Evolutionary conservation across 2,888 invertebrate genomes (phyloP), one percentile per base, ranked within the genome.

Genomic region (Apotomis capreana): DNA sequence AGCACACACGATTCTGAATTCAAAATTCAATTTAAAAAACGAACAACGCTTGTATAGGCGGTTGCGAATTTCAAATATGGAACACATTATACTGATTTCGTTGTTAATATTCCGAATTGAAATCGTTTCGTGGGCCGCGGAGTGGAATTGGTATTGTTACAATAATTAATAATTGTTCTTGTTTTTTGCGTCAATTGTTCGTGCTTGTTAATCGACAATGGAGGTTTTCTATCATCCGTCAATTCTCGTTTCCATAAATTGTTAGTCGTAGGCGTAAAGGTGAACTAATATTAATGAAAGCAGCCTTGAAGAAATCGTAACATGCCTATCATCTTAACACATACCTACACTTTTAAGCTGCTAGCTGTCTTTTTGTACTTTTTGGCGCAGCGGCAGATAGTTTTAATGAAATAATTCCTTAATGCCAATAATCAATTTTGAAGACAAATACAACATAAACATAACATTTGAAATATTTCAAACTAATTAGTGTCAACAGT

Each of bases 1-100:
- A 90, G 89, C 89, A 89, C 87, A 91, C 88, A 89, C 89, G 89
- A 89, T 89, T 89, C 89, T 83, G 85, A 92, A 92, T 91, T 91
- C 88, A 88, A 91, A 89, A 86, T 87, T 89, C 78, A 79, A 83
- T 80, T 84, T 80, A 78, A 78, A 85, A 87, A 88, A 85, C 86
- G 85, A 87, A 86, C 85, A 83, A 82, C 83, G 83, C 80, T 63
- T 58, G 74, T 61, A 82, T 82, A 83, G 80, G 81, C 79, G 78
- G 78, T 82, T 83, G 80, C 87, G 84, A 88, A 89, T 86, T 91
- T 90, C 87, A 86, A 90, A 91, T 87, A 88, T 87, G 88, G 87
- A 84, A 88, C 84, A 84, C 86, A 87, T 88, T 89, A 88, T 89
- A 85, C 86, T 85, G 85, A 90, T 89, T 91, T 89, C 84, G 88